Evolutionary conservation across 2,113 vertebrate genomes (phyloP), one percentile per base, ranked within the genome.

Genomic region (Beaufortia kweichowensis): DNA sequence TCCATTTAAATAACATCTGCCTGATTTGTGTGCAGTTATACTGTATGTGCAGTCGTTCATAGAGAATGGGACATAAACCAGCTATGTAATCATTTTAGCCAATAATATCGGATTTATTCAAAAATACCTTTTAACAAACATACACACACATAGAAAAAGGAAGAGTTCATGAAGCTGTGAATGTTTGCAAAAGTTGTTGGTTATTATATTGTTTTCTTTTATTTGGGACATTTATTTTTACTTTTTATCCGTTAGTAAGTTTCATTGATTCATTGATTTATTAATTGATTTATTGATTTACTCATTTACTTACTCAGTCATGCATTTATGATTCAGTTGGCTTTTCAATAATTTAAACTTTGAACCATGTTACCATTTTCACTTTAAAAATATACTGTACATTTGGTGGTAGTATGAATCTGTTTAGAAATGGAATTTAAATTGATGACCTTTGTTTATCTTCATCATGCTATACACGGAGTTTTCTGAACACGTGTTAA

Each of bases 391-490:
- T n/a, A n/a, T n/a, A n/a, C n/a, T n/a, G n/a, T n/a, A n/a, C n/a
- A n/a, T 29, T 14, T 1, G 14, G 17, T 59, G 33, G 8, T 43
- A 23, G 53, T 21, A n/a, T 59, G 0, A 24, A 59, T 15, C 17
- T 61, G 23, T 43, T 35, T 35, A 21, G 6, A 55, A 69, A 41
- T 11, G 7, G 53, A 24, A 73, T 59, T 35, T 60, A 1, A 73
- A 43, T 23, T 31, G 41, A 61, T 48, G 63, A 67, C 35, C 56
- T 77, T 77, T 82, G 74, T 77, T 79, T 71, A 50, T n/a, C 56
- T 14, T 73, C 71, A 77, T 63, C 62, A 80, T 50, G 28, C 66
- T 62, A 56, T 33, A 43, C 46, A n/a, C 48, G 59, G 59, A 24
- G 4, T 21, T 39, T 46, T 55, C 48, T 77, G n/a, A 43, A 15